Conservation (phyloP, 2,797 vertebrate genomes). For the Chiroxiphia lanceolata region DNA sequence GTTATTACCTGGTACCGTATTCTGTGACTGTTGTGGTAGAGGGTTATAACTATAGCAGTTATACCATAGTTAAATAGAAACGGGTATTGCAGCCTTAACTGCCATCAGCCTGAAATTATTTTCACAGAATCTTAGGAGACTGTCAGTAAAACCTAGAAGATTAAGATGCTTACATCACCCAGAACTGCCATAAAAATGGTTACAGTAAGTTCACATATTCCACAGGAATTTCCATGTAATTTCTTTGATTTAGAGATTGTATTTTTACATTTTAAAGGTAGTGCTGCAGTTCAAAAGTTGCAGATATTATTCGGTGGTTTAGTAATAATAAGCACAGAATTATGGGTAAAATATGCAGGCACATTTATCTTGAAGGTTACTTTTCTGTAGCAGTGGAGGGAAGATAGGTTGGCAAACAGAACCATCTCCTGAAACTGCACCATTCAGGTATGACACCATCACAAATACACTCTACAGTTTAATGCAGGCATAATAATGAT, state of each 20-base stretch:
- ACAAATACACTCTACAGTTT: not conserved
- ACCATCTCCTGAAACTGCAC: not conserved
- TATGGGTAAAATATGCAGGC: not conserved
- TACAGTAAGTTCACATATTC: not conserved
- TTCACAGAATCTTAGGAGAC: not conserved
- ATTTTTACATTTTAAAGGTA: not conserved
- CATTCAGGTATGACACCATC: not conserved
- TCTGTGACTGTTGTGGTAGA: not conserved
- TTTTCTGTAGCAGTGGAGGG: not conserved
- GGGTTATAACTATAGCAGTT: not conserved
- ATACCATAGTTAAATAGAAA: not conserved
- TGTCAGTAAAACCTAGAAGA: not conserved
- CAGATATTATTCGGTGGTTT: not conserved
- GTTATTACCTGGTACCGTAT: not conserved
- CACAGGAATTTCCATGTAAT: not conserved
- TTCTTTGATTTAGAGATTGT: not conserved
- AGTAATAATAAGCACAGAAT: not conserved
- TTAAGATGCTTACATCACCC: not conserved
- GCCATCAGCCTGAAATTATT: not conserved
- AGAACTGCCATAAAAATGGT: not conserved
- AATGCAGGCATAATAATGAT: not conserved
- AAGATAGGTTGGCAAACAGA: not conserved
- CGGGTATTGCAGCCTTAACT: not conserved
- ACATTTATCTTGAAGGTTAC: not conserved
- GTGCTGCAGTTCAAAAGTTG: not conserved